Percentiles rank a stretch among this genome's conserved stretches.
Conservation (phyloP, 2,113 vertebrate genomes). For the Oplegnathus fasciatus region DNA sequence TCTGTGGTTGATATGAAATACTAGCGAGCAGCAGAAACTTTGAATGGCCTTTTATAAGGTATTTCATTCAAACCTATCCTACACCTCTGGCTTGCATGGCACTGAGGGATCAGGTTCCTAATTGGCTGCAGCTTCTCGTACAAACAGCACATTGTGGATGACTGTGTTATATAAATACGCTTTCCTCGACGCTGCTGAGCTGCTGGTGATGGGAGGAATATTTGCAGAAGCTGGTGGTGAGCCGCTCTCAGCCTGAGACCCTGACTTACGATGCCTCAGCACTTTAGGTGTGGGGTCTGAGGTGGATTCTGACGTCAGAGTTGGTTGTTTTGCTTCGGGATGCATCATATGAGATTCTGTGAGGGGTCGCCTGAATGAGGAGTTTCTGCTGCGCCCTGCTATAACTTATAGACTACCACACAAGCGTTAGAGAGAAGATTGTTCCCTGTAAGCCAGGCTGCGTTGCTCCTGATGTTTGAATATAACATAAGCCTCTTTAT, state of each 20-base stretch:
- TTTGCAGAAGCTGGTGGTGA: conserved; percentile 46
- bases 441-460: not conserved
- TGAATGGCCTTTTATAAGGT: conserved; percentile 1
- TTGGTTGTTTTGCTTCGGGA: conserved; percentile 2
- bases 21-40: conserved; percentile 8
- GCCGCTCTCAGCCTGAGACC: conserved; percentile 23
- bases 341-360: conserved; percentile 13
- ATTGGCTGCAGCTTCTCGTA: conserved; percentile 66
- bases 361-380: conserved; percentile 30
- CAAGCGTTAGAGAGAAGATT: conserved; percentile 29
- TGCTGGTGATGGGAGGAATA: conserved; percentile 31
- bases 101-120: conserved; percentile 49
- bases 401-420: conserved; percentile 1
- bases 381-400: not conserved
- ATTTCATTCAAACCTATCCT: conserved; percentile 1
- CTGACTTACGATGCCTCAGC: conserved; percentile 51
- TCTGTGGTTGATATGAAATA: not conserved
- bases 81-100: conserved; percentile 1
- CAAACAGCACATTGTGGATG: conserved; percentile 71
- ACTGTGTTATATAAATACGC: conserved; percentile 45
- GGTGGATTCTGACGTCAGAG: conserved; percentile 53
- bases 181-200: conserved; percentile 26
- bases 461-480: not conserved
- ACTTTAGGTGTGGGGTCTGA: conserved; percentile 65
- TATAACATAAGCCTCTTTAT: conserved; percentile 33